phyloP scores from a whole-genome alignment of 2,888 invertebrate genomes.

The Pseudococcus viburni region DNA sequence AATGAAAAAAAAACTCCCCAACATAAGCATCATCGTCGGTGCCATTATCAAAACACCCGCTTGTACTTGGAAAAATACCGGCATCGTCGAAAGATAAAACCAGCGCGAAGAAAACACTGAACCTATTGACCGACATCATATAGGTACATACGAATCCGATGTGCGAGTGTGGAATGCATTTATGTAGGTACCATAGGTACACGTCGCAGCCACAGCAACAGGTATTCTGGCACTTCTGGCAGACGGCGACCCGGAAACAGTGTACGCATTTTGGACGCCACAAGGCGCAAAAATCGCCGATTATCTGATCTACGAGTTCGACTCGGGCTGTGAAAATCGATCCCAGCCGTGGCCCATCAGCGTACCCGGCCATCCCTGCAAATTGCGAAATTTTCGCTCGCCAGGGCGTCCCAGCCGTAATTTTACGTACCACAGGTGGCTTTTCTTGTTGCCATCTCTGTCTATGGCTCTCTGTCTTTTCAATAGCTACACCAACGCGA shows the following conservation, averaged over 20 bases:
- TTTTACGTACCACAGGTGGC: conserved; percentile 35
- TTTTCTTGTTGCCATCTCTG: not conserved
- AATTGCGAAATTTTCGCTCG: conserved; percentile 2
- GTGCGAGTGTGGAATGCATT: not conserved
- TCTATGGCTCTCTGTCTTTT: not conserved
- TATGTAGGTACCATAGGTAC: not conserved
- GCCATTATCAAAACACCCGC: conserved; percentile 5
- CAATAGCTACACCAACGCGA: not conserved
- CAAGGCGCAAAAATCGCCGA: not conserved
- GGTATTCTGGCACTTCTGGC: not conserved
- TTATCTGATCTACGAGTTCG: not conserved
- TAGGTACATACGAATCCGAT: not conserved
- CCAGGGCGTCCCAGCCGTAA: not conserved
- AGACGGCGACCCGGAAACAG: conserved; percentile 6
- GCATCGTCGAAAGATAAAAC: not conserved
- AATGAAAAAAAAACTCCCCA: not conserved
- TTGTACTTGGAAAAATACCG: not conserved
- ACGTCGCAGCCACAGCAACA: not conserved
- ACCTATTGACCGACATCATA: conserved; percentile 27
- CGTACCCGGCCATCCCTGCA: not conserved
- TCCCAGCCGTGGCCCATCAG: not conserved
- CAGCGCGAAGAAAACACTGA: conserved; percentile 4
- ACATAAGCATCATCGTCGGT: not conserved
- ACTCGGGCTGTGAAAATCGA: not conserved
- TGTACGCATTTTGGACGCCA: conserved; percentile 3